Conservation (phyloP, 2,888 invertebrate genomes). For the Caenorhabditis sp. region DNA sequence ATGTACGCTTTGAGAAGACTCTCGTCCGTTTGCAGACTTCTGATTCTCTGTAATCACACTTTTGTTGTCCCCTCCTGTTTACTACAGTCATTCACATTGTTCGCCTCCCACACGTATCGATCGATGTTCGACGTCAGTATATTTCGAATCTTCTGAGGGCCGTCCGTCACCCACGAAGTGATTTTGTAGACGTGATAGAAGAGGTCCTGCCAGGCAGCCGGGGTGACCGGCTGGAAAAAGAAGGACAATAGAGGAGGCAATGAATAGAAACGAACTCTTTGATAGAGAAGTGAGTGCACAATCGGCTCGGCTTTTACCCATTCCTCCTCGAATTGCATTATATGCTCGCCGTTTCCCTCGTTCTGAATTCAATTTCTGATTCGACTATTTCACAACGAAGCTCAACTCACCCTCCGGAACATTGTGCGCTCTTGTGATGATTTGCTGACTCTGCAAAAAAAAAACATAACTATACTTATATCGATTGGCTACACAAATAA, state of each 20-base stretch:
- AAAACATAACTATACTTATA: not conserved
- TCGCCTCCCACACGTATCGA: constrained; percentile 67
- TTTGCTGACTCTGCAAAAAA: not conserved
- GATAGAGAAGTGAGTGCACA: constrained; percentile 92
- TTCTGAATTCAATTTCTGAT: not conserved
- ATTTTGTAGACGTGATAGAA: constrained; percentile 88
- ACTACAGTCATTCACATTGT: constrained; percentile 47
- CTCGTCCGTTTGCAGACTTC: constrained; percentile 93
- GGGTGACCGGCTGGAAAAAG: constrained; percentile 87
- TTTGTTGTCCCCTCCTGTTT: no score
- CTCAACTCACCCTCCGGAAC: no score
- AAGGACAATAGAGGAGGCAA: no score
- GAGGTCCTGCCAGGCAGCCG: constrained; percentile 91
- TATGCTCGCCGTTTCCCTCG: not conserved
- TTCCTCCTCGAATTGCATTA: constrained; percentile 87
- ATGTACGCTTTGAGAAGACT: constrained; percentile 96
- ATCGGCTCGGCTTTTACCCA: constrained; percentile 96
- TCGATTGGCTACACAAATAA: not conserved
- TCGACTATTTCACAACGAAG: not conserved
- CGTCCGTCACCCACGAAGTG: constrained; percentile 95
- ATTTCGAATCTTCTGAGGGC: constrained; percentile 82
- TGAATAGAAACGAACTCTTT: no score
- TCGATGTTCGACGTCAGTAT: constrained; percentile 64
- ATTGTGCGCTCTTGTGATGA: no score
- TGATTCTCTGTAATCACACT: constrained; percentile 84